Conservation (phyloP, 2,797 vertebrate genomes). For the Pseudotriccus pelzelni region DNA sequence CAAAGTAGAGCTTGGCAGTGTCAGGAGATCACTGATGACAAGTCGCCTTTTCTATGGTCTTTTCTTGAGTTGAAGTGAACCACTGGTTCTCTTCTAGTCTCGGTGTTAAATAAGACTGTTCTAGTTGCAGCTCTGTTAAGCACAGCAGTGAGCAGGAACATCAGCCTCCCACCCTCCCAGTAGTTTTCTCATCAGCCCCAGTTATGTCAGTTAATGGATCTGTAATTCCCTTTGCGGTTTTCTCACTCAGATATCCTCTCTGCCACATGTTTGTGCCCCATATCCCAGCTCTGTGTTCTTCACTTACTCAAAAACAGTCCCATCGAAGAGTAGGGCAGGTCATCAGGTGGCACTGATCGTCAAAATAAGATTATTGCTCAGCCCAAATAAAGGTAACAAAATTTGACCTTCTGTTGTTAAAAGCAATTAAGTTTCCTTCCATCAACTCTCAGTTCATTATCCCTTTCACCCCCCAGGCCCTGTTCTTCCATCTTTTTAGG, state of each 20-base stretch:
- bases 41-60: neutral
- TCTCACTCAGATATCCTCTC: neutral
- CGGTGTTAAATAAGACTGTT: neutral
- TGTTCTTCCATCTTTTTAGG: conserved; percentile 34
- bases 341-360: neutral
- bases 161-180: neutral
- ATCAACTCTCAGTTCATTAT: conserved; percentile 50
- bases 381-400: conserved; percentile 44
- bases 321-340: neutral
- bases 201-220: neutral
- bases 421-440: conserved; percentile 50
- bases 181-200: neutral
- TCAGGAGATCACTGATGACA: neutral
- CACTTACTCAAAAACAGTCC: neutral
- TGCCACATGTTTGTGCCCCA: neutral
- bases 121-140: neutral
- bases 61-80: neutral
- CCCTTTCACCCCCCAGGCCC: conserved; percentile 14
- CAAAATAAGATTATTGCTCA: conserved; percentile 22
- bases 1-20: neutral
- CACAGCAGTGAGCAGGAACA: neutral
- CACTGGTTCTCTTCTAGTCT: neutral
- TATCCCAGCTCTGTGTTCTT: neutral
- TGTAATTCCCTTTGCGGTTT: neutral
- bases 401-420: conserved; percentile 50